These are phyloP conservation scores for Antheraea assamensis DNA, from an alignment of 2,888 invertebrate genomes.

Conservation along the genomic window DNA sequence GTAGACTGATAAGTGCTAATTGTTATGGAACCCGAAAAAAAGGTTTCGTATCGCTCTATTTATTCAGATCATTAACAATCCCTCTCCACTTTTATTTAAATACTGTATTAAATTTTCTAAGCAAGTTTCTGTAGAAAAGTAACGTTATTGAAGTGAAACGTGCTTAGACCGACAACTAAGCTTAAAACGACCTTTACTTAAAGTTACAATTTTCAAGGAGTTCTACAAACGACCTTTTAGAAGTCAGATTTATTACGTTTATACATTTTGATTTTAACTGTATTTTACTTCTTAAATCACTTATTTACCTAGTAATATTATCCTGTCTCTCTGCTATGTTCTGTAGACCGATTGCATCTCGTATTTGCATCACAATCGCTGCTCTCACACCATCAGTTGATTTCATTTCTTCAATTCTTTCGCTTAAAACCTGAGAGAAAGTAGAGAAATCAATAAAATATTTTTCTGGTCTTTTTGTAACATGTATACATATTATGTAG, in stretches of 20 bases:
- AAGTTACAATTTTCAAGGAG: background rate
- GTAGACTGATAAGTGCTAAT: too few relatives aligned
- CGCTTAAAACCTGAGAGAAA: conserved; percentile 64
- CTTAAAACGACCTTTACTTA: background rate
- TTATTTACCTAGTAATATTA: conserved; percentile 87
- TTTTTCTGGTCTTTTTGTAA: background rate
- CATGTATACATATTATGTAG: background rate
- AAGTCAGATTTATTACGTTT: conserved; percentile 3
- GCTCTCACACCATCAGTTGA: conserved; percentile 92
- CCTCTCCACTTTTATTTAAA: background rate
- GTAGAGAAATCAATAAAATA: background rate
- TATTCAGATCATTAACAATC: background rate
- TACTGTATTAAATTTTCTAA: conserved; percentile 6
- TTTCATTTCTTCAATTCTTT: conserved; percentile 88
- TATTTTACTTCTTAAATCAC: conserved; percentile 5
- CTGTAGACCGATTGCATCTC: conserved; percentile 89
- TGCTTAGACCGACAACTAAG: conserved; percentile 27
- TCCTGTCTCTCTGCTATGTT: conserved; percentile 88
- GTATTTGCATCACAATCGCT: conserved; percentile 92
- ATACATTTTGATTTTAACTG: background rate
- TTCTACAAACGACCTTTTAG: conserved; percentile 2
- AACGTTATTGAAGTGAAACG: conserved; percentile 32
- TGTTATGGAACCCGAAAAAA: too few relatives aligned
- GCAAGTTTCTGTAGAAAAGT: conserved; percentile 24
- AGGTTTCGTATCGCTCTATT: too few relatives aligned